Conservation (phyloP, 2,797 vertebrate genomes). For the Phrynocephalus vlangalii region DNA sequence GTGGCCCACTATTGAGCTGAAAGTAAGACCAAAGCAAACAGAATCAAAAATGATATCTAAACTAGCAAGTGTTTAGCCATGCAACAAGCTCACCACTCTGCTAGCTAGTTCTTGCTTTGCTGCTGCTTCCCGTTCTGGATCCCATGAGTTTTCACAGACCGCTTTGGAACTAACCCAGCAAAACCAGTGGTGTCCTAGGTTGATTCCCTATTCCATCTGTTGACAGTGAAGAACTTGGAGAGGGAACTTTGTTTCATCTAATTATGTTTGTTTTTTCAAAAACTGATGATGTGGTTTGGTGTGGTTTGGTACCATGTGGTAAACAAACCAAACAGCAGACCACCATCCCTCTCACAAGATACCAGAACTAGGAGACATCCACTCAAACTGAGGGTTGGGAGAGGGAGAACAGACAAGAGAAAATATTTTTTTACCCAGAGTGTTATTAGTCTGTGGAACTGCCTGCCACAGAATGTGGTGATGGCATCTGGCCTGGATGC, state of each 20-base stretch:
- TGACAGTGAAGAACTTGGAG: neutral
- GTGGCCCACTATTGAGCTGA: neutral
- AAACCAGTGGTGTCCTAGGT: constrained; percentile 35
- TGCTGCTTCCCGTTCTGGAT: neutral
- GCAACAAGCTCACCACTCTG: neutral
- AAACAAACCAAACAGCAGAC: too few relatives aligned
- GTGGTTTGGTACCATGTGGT: too few relatives aligned
- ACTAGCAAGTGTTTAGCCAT: neutral
- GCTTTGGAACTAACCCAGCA: constrained; percentile 45
- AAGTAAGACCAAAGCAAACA: neutral
- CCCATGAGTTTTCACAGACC: neutral
- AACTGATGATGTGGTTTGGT: neutral
- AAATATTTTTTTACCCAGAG: too few relatives aligned
- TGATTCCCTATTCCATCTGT: neutral
- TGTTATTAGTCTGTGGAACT: too few relatives aligned
- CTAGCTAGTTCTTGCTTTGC: neutral
- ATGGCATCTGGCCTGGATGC: too few relatives aligned
- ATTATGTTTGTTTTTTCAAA: constrained; percentile 25
- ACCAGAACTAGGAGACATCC: too few relatives aligned
- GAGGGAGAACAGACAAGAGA: too few relatives aligned
- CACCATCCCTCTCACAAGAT: neutral
- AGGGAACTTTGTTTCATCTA: neutral
- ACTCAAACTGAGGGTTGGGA: too few relatives aligned
- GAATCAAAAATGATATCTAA: neutral
- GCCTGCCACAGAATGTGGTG: too few relatives aligned